Percentiles rank a stretch among this genome's conserved stretches.
Conservation (phyloP, 2,113 vertebrate species). For the Crotalus tigris region DNA sequence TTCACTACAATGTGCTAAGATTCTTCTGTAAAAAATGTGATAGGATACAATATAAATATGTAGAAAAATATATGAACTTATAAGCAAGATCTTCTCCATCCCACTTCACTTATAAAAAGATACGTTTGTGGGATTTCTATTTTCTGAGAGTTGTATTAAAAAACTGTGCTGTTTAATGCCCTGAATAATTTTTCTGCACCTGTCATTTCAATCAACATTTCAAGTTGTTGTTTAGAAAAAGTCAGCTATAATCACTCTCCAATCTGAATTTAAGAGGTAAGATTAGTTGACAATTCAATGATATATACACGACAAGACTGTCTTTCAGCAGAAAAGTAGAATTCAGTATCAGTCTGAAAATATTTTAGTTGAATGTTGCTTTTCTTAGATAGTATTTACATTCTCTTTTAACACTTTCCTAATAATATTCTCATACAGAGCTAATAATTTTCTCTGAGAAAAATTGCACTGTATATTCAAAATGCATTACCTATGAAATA, state of each 20-base stretch:
- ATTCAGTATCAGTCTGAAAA: neutral
- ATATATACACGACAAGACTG: neutral
- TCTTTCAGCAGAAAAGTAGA: neutral
- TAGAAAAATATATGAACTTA: neutral
- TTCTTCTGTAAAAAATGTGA: slow-evolving; percentile 5
- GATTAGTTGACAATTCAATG: neutral
- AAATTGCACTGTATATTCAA: neutral
- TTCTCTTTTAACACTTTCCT: neutral
- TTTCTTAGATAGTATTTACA: neutral
- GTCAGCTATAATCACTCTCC: neutral
- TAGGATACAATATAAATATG: slow-evolving; percentile 27
- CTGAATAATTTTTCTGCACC: neutral
- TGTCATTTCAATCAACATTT: neutral
- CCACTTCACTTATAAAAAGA: neutral
- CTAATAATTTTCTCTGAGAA: neutral
- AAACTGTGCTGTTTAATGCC: neutral
- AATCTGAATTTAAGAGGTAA: neutral
- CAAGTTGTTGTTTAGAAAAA: neutral
- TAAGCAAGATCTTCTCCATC: neutral
- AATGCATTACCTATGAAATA: neutral
- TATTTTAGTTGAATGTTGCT: neutral
- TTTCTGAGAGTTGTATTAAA: neutral
- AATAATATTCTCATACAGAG: neutral
- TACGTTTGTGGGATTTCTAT: neutral
- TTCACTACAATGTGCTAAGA: slow-evolving; percentile 5